phyloP scores from a whole-genome alignment of 92 coral and sea anemone genomes.

The Bergia puertoricense region DNA sequence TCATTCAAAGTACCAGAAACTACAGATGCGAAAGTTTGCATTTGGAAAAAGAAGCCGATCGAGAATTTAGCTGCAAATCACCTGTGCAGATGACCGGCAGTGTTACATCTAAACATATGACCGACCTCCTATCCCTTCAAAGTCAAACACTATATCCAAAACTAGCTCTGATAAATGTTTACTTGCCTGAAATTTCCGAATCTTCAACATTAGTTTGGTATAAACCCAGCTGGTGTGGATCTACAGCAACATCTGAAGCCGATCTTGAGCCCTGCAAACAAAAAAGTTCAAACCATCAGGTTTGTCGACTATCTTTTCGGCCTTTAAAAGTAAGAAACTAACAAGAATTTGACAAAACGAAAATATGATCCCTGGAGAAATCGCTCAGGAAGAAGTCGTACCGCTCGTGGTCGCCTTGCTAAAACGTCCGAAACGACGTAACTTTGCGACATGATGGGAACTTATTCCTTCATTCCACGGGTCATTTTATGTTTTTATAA shows the following conservation, averaged over 20 bases:
- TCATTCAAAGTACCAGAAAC: neutral
- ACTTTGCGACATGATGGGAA: slow-evolving; percentile 7
- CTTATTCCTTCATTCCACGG: slow-evolving; percentile 3
- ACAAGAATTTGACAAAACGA: neutral
- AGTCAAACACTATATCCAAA: neutral
- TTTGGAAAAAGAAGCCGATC: neutral
- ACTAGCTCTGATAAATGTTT: neutral
- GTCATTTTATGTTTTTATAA: neutral
- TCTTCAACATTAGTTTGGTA: slow-evolving; percentile 70
- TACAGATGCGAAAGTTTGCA: neutral
- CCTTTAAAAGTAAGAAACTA: neutral
- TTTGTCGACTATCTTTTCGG: neutral
- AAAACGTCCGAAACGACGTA: slow-evolving; percentile 13
- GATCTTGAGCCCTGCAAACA: slow-evolving; percentile 56
- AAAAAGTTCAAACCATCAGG: neutral
- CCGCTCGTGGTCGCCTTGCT: slow-evolving; percentile 33
- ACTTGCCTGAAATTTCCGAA: slow-evolving; percentile 79
- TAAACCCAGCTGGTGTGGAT: slow-evolving; percentile 69
- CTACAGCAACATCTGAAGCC: slow-evolving; percentile 59
- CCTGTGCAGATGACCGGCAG: neutral
- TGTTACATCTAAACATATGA: neutral
- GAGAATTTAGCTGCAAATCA: neutral
- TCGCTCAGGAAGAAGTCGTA: neutral
- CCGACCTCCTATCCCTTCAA: neutral
- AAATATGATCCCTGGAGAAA: neutral